Evolutionary conservation across 2,888 invertebrate genomes (phyloP).

Genomic region (Dyspetes luteomarginatus): DNA sequence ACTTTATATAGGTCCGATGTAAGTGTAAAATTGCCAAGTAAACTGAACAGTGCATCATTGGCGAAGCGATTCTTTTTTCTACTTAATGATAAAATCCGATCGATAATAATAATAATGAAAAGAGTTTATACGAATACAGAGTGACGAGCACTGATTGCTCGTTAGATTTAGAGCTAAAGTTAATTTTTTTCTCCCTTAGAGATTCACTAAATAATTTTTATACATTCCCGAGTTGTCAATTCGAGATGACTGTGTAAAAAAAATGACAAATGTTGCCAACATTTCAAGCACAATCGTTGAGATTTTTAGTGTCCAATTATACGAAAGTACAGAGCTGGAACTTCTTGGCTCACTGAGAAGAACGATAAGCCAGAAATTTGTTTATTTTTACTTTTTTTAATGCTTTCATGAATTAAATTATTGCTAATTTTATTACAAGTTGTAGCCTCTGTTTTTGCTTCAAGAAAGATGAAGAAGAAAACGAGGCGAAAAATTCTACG

Average conservation of each 20-base stretch:
- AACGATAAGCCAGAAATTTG: not conserved
- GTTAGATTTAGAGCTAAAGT: constrained; percentile 46
- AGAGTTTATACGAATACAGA: not conserved
- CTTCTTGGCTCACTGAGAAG: not conserved
- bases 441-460: no score
- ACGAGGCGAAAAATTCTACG: not conserved
- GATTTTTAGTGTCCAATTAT: constrained; percentile 14
- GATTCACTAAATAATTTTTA: not conserved
- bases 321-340: not conserved
- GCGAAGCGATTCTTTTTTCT: constrained; percentile 54
- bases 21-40: constrained; percentile 48
- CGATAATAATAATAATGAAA: constrained; percentile 40
- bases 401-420: not conserved
- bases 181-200: not conserved
- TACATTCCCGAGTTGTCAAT: not conserved
- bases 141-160: constrained; percentile 48
- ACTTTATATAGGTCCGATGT: not conserved
- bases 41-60: constrained; percentile 37
- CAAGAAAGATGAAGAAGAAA: not conserved
- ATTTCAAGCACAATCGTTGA: not conserved
- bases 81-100: constrained; percentile 28
- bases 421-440: no score
- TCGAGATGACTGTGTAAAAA: no score
- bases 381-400: not conserved
- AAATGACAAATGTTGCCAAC: not conserved